Evolutionary conservation across 2,113 vertebrate genomes (phyloP).

Genomic region (Stigmatopora argus): DNA sequence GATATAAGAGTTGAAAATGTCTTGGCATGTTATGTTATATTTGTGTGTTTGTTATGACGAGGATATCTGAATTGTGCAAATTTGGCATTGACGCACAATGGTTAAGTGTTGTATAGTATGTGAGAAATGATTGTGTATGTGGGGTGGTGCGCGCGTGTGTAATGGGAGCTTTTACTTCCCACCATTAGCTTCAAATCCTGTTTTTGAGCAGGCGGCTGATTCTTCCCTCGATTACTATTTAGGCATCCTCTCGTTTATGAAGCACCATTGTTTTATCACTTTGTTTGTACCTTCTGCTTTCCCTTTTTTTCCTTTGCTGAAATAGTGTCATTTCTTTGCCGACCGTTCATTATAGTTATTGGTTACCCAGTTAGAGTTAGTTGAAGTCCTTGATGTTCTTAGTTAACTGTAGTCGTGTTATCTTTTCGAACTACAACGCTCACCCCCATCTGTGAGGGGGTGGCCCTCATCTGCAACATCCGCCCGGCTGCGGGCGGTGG

Average conservation of each 20-base stretch:
- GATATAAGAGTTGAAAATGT: slow-evolving; percentile 70
- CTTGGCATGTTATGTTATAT: slow-evolving; percentile 61
- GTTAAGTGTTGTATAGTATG: slow-evolving; percentile 25
- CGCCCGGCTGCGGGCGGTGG: slow-evolving; percentile 42
- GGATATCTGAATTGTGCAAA: slow-evolving; percentile 12
- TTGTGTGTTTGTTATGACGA: slow-evolving; percentile 10
- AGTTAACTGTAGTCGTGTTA: background rate
- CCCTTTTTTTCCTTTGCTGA: slow-evolving; percentile 40
- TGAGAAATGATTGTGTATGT: slow-evolving; percentile 27
- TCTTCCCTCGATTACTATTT: slow-evolving; percentile 94
- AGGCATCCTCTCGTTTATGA: slow-evolving; percentile 71
- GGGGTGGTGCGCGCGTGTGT: slow-evolving; percentile 51
- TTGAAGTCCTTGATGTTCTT: slow-evolving; percentile 3
- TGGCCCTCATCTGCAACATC: slow-evolving; percentile 28
- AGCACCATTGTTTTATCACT: slow-evolving; percentile 66
- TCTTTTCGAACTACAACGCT: background rate
- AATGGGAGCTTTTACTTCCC: slow-evolving; percentile 82
- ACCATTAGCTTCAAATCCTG: slow-evolving; percentile 87
- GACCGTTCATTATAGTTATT: slow-evolving; percentile 14
- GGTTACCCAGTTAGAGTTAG: slow-evolving; percentile 48
- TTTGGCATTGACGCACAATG: slow-evolving; percentile 23
- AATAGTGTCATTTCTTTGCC: slow-evolving; percentile 40
- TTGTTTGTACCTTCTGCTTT: slow-evolving; percentile 43
- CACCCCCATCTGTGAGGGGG: slow-evolving; percentile 7
- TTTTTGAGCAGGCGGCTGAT: slow-evolving; percentile 88